Conservation (phyloP, 2,113 vertebrate species). For the Mormyrus lacerda region DNA sequence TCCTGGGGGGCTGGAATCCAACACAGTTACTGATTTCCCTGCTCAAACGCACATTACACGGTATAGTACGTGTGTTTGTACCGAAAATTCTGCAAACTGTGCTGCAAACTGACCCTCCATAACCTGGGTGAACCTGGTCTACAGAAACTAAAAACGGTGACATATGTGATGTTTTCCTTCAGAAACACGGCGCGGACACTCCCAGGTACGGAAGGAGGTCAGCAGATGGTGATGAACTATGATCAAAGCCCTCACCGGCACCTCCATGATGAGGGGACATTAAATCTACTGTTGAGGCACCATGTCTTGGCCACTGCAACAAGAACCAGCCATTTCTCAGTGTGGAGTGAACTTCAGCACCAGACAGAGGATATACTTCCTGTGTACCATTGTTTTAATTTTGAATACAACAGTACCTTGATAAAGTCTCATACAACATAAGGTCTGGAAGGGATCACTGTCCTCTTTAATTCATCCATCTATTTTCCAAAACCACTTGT, state of each 20-base stretch:
- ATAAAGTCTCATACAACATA: not conserved
- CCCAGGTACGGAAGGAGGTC: not conserved
- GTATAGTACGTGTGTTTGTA: not conserved
- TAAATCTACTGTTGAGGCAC: not conserved
- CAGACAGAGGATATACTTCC: not conserved
- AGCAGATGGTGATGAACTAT: not conserved
- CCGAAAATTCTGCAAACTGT: not conserved
- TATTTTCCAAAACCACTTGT: not conserved
- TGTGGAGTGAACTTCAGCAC: not conserved
- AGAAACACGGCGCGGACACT: not conserved
- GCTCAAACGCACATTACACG: not conserved
- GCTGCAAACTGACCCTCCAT: not conserved
- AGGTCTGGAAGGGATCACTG: not conserved
- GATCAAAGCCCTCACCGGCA: not conserved
- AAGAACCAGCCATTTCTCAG: not conserved
- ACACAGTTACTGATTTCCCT: not conserved
- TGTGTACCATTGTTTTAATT: not conserved
- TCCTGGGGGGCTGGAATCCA: not conserved
- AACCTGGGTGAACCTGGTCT: not conserved
- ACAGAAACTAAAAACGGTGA: not conserved
- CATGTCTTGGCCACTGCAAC: not conserved
- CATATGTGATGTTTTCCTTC: not conserved
- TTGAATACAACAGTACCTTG: not conserved
- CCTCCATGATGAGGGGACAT: not conserved
- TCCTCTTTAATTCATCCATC: not conserved